Percentiles rank a stretch among this genome's conserved stretches.
phyloP scores from a whole-genome alignment of 2,888 invertebrate species.

The Cantharis nigra region DNA sequence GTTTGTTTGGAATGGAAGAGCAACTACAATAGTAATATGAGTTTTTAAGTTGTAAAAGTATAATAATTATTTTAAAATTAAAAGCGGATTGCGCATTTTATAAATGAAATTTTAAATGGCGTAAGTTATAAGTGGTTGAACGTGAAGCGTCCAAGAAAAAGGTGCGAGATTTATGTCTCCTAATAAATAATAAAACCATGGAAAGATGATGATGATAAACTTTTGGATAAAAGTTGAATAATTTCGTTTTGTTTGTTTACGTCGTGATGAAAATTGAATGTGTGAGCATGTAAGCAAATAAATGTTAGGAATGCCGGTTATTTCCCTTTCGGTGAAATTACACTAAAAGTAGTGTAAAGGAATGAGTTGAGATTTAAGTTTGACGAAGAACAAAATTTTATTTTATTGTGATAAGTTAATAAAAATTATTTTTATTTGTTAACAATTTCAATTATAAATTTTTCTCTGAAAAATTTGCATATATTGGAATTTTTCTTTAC shows the following conservation, averaged over 20 bases:
- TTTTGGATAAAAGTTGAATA: background rate
- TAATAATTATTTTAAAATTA: background rate
- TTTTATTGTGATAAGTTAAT: background rate
- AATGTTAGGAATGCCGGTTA: background rate
- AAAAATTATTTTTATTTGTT: background rate
- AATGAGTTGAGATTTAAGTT: background rate
- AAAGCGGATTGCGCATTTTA: background rate
- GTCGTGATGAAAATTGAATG: background rate
- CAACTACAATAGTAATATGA: background rate
- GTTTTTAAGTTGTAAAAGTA: background rate
- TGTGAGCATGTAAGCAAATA: background rate
- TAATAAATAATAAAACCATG: background rate
- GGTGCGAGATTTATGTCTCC: background rate
- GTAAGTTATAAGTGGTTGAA: background rate
- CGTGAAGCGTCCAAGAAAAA: background rate
- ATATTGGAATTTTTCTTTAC: slow-evolving; percentile 10
- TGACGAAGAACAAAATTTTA: background rate
- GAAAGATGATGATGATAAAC: background rate
- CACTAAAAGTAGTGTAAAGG: background rate
- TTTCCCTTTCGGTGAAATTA: background rate
- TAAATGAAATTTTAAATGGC: background rate
- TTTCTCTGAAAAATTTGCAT: background rate
- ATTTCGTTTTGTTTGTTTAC: background rate
- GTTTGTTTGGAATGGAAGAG: background rate
- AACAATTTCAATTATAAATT: background rate